These are phyloP conservation scores for Rhipidura dahli DNA, from an alignment of 2,113 vertebrate genomes.

Conservation along the genomic window DNA sequence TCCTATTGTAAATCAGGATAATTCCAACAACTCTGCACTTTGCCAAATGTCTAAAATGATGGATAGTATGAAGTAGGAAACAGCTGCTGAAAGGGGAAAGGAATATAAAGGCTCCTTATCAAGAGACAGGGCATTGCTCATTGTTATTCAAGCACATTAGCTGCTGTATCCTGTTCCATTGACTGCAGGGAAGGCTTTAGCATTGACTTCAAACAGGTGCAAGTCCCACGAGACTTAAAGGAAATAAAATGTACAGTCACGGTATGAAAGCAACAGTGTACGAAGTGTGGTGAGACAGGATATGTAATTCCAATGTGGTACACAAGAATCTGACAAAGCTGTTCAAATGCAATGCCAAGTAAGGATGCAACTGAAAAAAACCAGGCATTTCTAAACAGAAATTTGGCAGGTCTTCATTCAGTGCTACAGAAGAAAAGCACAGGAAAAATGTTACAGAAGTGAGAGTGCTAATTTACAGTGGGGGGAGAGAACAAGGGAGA, in stretches of 20 bases:
- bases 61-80: constrained; percentile 11
- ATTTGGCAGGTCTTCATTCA: constrained; percentile 23
- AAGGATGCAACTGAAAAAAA: constrained; percentile 36
- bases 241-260: constrained; percentile 39
- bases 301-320: constrained; percentile 7
- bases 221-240: not conserved
- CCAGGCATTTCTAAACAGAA: not conserved
- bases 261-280: constrained; percentile 49
- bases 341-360: constrained; percentile 44
- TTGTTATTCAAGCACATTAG: constrained; percentile 40
- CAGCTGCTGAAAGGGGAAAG: not conserved
- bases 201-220: constrained; percentile 57
- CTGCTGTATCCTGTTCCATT: constrained; percentile 12
- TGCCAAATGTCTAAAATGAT: constrained; percentile 12
- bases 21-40: not conserved
- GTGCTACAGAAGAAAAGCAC: not conserved
- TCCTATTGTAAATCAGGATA: not conserved
- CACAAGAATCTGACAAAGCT: constrained; percentile 32
- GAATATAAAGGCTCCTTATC: constrained; percentile 11
- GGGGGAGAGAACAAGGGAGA: not conserved
- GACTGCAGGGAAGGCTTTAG: constrained; percentile 12
- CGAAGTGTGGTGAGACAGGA: constrained; percentile 42
- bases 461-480: not conserved
- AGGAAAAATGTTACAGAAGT: not conserved
- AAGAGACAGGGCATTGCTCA: not conserved